These are phyloP conservation scores for Cylloceria caligata DNA, from an alignment of 2,888 invertebrate genomes.

Conservation along the genomic window DNA sequence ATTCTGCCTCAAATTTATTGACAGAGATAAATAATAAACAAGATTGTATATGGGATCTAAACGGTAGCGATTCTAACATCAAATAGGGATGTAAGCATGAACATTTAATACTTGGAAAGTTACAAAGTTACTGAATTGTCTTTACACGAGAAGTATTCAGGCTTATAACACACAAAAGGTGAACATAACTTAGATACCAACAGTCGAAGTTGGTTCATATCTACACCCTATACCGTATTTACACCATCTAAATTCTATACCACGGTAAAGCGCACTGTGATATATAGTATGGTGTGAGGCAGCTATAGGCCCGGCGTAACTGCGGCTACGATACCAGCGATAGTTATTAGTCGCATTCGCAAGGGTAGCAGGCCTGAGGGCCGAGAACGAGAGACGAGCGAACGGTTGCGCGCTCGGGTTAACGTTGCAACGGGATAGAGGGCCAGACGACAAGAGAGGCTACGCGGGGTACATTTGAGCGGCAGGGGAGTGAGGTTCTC, in stretches of 20 bases:
- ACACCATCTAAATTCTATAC: conserved; percentile 19
- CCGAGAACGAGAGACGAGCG: conserved; percentile 57
- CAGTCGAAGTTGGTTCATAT: neutral
- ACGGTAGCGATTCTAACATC: too few species aligned
- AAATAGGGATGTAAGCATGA: neutral
- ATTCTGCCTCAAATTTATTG: too few species aligned
- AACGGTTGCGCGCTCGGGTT: conserved; percentile 52
- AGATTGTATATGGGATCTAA: too few species aligned
- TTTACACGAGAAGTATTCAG: neutral
- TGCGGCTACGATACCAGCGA: conserved; percentile 68
- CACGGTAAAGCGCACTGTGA: neutral
- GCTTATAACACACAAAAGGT: neutral
- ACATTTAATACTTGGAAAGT: neutral
- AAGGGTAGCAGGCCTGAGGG: conserved; percentile 65
- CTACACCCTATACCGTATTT: conserved; percentile 1
- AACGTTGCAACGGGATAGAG: conserved; percentile 59
- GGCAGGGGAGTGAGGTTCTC: conserved; percentile 63
- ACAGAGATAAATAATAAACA: too few species aligned
- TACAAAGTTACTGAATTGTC: neutral
- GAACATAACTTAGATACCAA: neutral
- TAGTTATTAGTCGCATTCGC: conserved; percentile 79
- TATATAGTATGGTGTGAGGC: neutral
- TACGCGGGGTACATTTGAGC: conserved; percentile 48
- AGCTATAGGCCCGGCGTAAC: conserved; percentile 63
- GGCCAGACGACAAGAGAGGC: conserved; percentile 52